Conservation (phyloP, 2,888 invertebrate genomes). For the Schizotus pectinicornis region DNA sequence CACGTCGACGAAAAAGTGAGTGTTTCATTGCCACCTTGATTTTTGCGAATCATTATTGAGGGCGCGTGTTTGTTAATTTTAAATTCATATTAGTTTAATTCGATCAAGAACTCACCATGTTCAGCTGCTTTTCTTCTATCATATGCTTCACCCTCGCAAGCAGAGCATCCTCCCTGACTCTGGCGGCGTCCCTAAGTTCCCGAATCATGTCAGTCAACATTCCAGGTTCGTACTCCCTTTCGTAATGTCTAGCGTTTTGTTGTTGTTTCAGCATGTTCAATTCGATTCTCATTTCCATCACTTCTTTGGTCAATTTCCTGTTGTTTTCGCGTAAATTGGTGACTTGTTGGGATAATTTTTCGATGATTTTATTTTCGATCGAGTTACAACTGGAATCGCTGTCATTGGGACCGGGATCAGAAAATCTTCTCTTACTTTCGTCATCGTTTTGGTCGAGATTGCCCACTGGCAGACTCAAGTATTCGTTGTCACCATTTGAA, state of each 20-base stretch:
- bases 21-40: no score
- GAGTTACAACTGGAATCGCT: constrained; percentile 62
- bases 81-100: no score
- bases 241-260: constrained; percentile 48
- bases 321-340: constrained; percentile 73
- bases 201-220: constrained; percentile 74
- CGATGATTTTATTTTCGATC: constrained; percentile 65
- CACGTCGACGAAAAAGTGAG: no score
- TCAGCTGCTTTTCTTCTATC: constrained; percentile 64
- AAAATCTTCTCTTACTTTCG: constrained; percentile 65
- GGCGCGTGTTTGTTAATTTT: no score
- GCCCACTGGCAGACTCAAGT: constrained; percentile 74
- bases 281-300: constrained; percentile 75
- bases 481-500: constrained; percentile 53
- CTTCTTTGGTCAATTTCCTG: constrained; percentile 75
- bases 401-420: constrained; percentile 68
- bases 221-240: constrained; percentile 70
- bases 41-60: no score
- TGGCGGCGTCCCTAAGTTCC: constrained; percentile 75
- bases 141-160: constrained; percentile 66
- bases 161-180: constrained; percentile 75
- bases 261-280: constrained; percentile 56
- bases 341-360: constrained; percentile 76
- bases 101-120: constrained; percentile 49
- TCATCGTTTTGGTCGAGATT: constrained; percentile 64